Conservation (phyloP, 2,797 vertebrate species). For the Miichthys miiuy region DNA sequence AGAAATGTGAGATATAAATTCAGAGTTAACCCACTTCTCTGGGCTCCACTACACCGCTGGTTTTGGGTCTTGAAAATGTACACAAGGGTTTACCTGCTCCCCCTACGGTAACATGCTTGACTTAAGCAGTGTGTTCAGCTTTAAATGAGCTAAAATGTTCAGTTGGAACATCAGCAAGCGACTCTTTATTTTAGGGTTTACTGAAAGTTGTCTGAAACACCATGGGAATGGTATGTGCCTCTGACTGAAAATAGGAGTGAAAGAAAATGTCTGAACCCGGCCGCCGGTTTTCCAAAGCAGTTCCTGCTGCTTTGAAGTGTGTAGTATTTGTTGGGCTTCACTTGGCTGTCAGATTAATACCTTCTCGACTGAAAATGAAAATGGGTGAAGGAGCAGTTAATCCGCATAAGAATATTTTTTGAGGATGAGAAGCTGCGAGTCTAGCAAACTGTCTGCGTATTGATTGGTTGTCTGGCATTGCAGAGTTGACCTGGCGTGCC, state of each 20-base stretch:
- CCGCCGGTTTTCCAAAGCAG: constrained; percentile 61
- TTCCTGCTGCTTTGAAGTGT: constrained; percentile 81
- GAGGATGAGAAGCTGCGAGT: constrained; percentile 75
- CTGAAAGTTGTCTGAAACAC: constrained; percentile 49
- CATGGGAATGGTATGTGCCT: constrained; percentile 55
- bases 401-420: constrained; percentile 80
- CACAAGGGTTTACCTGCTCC: neutral
- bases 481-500: constrained; percentile 62
- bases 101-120: neutral
- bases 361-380: constrained; percentile 84
- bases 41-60: too few species aligned
- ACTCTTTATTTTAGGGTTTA: constrained; percentile 40
- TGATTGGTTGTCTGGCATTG: constrained; percentile 78
- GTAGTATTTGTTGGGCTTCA: constrained; percentile 83
- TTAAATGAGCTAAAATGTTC: constrained; percentile 41
- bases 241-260: constrained; percentile 66
- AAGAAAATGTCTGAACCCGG: constrained; percentile 75
- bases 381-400: constrained; percentile 83
- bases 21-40: too few species aligned
- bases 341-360: constrained; percentile 86
- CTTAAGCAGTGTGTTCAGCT: constrained; percentile 17
- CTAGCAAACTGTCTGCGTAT: constrained; percentile 74
- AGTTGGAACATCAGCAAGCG: constrained; percentile 25
- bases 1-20: too few species aligned
- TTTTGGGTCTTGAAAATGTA: constrained; percentile 3